These are phyloP conservation scores for Lamellibrachia luymesi DNA, from an alignment of 1,140 invertebrate species.

Conservation along the genomic window DNA sequence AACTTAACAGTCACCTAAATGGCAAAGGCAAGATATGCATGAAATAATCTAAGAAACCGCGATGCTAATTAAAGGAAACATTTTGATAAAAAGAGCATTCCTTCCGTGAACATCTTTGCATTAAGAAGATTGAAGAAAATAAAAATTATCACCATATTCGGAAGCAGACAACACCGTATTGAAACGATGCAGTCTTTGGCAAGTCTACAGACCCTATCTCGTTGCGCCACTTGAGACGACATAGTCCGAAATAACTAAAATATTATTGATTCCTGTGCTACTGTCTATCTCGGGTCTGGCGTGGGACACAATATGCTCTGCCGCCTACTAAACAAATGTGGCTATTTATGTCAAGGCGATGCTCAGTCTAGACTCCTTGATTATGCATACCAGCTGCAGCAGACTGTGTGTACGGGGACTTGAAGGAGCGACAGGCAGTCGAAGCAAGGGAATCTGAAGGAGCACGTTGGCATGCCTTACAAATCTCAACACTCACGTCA, in stretches of 20 bases:
- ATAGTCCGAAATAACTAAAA: not conserved
- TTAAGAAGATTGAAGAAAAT: not conserved
- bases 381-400: not conserved
- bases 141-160: not conserved
- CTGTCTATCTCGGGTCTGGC: not conserved
- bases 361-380: not conserved
- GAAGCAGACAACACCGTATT: not conserved
- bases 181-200: not conserved
- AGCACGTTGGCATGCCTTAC: too few relatives aligned
- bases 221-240: not conserved
- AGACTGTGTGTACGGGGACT: not conserved
- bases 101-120: not conserved
- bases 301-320: not conserved
- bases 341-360: not conserved
- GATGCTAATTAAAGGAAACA: not conserved
- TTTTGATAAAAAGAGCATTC: not conserved
- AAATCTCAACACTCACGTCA: too few relatives aligned
- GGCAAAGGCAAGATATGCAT: not conserved
- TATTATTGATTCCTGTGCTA: not conserved
- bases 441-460: too few relatives aligned
- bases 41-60: not conserved
- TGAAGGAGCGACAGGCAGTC: not conserved
- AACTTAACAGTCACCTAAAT: not conserved
- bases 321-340: not conserved
- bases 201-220: not conserved